Evolutionary conservation across 2,113 vertebrate genomes (phyloP).

Genomic region (Leucoraja erinaceus): DNA sequence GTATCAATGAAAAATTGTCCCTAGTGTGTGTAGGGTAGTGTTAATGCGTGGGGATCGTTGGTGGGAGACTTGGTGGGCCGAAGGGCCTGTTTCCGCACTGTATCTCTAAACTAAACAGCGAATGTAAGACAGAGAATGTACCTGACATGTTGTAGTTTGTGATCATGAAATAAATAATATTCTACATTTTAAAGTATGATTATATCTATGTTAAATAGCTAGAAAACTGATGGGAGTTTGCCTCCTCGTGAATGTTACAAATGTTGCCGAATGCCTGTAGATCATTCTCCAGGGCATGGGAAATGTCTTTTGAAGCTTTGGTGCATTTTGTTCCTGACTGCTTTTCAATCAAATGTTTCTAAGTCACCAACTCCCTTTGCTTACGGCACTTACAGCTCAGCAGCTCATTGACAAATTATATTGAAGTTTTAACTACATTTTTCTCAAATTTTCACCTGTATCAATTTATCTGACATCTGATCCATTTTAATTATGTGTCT

Average conservation of each 20-base stretch:
- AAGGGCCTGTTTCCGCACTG: too few relatives aligned
- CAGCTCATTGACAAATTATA: slow-evolving; percentile 11
- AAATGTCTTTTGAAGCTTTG: not conserved
- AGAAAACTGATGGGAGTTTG: not conserved
- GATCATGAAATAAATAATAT: not conserved
- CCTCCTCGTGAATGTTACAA: not conserved
- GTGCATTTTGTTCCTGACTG: slow-evolving; percentile 17
- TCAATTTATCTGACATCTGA: slow-evolving; percentile 18
- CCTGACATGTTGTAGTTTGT: too few relatives aligned
- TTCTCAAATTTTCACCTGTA: slow-evolving; percentile 23
- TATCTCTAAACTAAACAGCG: too few relatives aligned
- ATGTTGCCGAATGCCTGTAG: not conserved
- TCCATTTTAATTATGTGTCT: slow-evolving; percentile 10
- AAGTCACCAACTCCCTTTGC: not conserved
- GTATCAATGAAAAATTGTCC: too few relatives aligned
- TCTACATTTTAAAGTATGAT: not conserved
- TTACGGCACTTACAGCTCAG: not conserved
- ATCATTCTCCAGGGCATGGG: not conserved
- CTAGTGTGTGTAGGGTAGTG: too few relatives aligned
- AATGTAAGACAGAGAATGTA: too few relatives aligned
- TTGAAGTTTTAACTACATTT: slow-evolving; percentile 6
- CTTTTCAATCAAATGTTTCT: not conserved
- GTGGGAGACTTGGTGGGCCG: too few relatives aligned
- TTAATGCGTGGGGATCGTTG: too few relatives aligned
- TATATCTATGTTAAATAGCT: not conserved